Percentiles rank a stretch among this genome's conserved stretches.
phyloP scores from a whole-genome alignment of 1,140 invertebrate species.

The Colletes gigas region DNA sequence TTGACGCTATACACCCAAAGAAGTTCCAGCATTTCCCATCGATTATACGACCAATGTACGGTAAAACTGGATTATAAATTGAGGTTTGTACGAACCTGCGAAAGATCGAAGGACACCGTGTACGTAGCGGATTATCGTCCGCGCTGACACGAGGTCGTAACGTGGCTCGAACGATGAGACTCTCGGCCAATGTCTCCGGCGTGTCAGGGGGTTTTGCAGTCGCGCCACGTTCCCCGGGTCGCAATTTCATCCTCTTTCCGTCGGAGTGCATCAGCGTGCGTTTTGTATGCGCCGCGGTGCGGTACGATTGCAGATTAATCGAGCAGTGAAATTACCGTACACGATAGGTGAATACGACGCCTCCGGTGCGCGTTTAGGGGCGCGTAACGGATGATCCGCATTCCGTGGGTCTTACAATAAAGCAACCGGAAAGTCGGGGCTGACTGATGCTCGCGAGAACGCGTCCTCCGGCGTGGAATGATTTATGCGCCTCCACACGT shows the following conservation, averaged over 20 bases:
- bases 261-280: not conserved
- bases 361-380: not conserved
- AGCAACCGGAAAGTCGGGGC: constrained; percentile 21
- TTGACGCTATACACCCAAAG: no score
- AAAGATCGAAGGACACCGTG: no score
- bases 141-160: not conserved
- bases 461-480: constrained; percentile 26
- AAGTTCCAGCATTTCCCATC: no score
- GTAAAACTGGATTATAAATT: no score
- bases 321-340: constrained; percentile 23
- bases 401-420: constrained; percentile 27
- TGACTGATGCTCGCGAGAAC: constrained; percentile 21
- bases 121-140: no score
- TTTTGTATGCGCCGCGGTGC: constrained; percentile 18
- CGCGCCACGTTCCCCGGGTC: not conserved
- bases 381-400: constrained; percentile 32
- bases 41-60: no score
- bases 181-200: not conserved
- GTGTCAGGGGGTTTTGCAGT: not conserved
- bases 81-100: no score
- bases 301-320: constrained; percentile 36
- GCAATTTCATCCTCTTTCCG: not conserved
- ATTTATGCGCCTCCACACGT: constrained; percentile 36
- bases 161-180: not conserved
- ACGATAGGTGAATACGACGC: not conserved